These are phyloP conservation scores for Mimachlamys varia DNA, from an alignment of 2,888 invertebrate genomes.

Conservation along the genomic window DNA sequence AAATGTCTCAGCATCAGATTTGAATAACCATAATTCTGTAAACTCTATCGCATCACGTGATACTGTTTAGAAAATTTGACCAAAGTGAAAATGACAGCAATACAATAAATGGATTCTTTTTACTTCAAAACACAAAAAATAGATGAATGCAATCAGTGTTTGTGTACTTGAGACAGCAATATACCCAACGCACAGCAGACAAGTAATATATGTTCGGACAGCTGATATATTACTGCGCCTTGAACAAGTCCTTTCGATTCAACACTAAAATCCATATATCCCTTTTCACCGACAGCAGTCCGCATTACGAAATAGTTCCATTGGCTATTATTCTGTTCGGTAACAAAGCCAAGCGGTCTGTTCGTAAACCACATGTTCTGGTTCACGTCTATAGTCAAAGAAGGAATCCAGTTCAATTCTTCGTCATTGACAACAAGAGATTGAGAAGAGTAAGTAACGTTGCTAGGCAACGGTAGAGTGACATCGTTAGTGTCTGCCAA, in stretches of 20 bases:
- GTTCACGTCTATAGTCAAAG: slow-evolving; percentile 57
- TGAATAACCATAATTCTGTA: no score
- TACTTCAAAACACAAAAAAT: no score
- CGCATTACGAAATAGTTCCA: slow-evolving; percentile 8
- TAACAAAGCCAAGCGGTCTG: background rate
- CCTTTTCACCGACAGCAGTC: background rate
- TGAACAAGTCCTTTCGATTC: background rate
- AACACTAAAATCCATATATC: slow-evolving; percentile 24
- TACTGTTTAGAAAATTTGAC: no score
- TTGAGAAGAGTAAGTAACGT: slow-evolving; percentile 45
- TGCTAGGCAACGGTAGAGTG: slow-evolving; percentile 43
- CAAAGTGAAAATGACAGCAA: no score
- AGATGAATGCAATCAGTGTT: background rate
- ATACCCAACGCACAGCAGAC: background rate
- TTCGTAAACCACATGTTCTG: slow-evolving; percentile 64
- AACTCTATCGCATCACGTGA: no score
- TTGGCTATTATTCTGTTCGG: background rate
- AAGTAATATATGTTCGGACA: background rate
- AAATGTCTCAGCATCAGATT: no score
- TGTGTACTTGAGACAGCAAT: background rate
- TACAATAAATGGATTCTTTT: no score
- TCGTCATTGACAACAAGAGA: slow-evolving; percentile 53
- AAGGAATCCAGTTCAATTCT: slow-evolving; percentile 63
- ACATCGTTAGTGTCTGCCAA: background rate
- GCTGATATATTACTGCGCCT: background rate